These are phyloP conservation scores for Leptinotarsa defecta DNA, from an alignment of 1,140 invertebrate species.

Conservation along the genomic window DNA sequence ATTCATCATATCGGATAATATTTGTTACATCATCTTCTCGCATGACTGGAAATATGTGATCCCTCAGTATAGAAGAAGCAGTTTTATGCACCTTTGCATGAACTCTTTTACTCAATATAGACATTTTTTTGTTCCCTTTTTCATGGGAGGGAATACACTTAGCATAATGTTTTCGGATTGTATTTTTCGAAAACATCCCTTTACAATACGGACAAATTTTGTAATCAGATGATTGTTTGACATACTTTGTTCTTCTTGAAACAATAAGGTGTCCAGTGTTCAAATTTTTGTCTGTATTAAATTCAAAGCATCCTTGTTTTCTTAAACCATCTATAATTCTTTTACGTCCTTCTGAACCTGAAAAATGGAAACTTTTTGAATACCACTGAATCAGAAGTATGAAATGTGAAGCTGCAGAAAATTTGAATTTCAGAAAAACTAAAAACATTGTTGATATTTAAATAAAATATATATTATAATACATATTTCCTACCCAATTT, in stretches of 20 bases:
- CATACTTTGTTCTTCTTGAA: not conserved
- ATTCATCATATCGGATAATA: not conserved
- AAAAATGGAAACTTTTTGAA: not conserved
- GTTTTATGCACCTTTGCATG: not conserved
- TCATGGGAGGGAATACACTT: not conserved
- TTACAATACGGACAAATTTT: not conserved
- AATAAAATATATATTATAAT: too few species aligned
- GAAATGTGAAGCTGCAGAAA: too few species aligned
- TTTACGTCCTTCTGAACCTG: not conserved
- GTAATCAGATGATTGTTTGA: not conserved
- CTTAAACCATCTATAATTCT: not conserved
- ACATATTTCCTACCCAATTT: too few species aligned
- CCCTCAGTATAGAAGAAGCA: not conserved
- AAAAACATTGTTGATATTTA: too few species aligned
- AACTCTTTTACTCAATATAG: not conserved
- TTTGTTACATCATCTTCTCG: not conserved
- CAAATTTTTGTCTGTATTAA: not conserved
- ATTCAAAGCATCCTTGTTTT: not conserved
- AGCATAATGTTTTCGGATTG: not conserved
- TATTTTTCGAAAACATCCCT: slow-evolving; percentile 1
- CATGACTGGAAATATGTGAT: not conserved
- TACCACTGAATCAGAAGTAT: not conserved
- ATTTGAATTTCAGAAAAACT: too few species aligned
- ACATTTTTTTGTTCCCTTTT: not conserved
- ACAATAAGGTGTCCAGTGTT: not conserved